Evolutionary conservation across 2,113 vertebrate species (phyloP), one percentile per base, ranked within the genome.

Genomic region (Eupsittula cactorum): DNA sequence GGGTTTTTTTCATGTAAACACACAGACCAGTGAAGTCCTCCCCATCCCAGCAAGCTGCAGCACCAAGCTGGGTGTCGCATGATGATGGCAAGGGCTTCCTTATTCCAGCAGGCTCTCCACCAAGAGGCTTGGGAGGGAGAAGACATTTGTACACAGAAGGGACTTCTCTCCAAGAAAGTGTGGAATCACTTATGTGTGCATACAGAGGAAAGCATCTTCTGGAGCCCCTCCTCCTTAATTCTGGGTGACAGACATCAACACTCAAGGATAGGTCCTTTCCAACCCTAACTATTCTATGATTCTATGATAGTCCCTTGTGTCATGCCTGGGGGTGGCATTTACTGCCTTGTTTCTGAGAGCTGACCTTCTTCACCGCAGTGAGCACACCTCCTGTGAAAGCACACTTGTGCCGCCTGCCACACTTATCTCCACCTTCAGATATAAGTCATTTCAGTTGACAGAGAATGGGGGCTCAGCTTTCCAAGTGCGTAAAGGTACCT

Each of bases 351-450:
- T 86, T 50, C 27, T 67, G 70, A 55, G 42, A 47, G 10, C 21
- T 87, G 50, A 19, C 16, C 17, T 53, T 27, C 64, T 25, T 29
- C 6, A 16, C 44, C 12, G 24, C 73, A 25, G 10, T 4, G 33
- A 64, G 11, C 0, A 0, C 15, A 78, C 33, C 50, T 50, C 25
- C 74, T 35, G 15, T 53, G 47, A 64, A 74, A 60, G n/a, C 35
- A 78, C 13, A 10, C 0, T 79, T 29, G 1, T 7, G 31, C 11
- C 44, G 42, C 16, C 46, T 70, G n/a, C 33, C 1, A 0, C 1
- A 1, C 9, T 37, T 44, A 16, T 25, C 41, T 47, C 65, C 23
- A 29, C 5, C 15, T 29, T 25, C 8, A 4, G 31, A 16, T 52
- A 10, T 2, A n/a, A 63, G 7, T 63, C 16, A 24, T 42, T 35